Conservation (phyloP, 2,797 vertebrate genomes). For the Atherinosoma microstoma region DNA sequence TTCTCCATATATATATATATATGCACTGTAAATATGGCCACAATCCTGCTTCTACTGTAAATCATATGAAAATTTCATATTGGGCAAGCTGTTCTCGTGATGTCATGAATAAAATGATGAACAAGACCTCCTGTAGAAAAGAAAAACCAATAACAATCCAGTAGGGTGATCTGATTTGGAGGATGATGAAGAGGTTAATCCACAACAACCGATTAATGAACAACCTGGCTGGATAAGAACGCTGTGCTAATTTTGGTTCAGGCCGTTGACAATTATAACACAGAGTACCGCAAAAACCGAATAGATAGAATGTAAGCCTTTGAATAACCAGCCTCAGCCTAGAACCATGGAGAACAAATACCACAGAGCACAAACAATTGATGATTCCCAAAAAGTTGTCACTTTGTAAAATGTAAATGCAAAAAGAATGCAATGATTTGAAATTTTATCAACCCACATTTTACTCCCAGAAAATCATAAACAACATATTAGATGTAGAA, state of each 20-base stretch:
- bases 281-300: neutral
- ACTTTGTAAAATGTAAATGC: too few species aligned
- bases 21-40: too few species aligned
- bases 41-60: too few species aligned
- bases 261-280: neutral
- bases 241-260: neutral
- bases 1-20: too few species aligned
- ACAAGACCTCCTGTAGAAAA: neutral
- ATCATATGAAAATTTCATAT: too few species aligned
- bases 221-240: neutral
- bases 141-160: neutral
- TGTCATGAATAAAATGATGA: neutral
- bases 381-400: too few species aligned
- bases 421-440: too few species aligned
- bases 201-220: neutral
- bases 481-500: too few species aligned
- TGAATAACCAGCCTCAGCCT: neutral
- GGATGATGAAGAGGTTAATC: neutral
- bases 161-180: neutral
- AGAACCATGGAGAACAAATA: neutral
- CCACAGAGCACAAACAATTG: too few species aligned
- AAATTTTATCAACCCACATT: too few species aligned
- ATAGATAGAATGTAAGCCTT: neutral
- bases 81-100: neutral
- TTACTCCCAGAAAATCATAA: too few species aligned